A percentile compares a stretch with the other conserved stretches of the same genome.
Conservation (phyloP, 2,113 vertebrate species). For the Glaucomys volans region DNA sequence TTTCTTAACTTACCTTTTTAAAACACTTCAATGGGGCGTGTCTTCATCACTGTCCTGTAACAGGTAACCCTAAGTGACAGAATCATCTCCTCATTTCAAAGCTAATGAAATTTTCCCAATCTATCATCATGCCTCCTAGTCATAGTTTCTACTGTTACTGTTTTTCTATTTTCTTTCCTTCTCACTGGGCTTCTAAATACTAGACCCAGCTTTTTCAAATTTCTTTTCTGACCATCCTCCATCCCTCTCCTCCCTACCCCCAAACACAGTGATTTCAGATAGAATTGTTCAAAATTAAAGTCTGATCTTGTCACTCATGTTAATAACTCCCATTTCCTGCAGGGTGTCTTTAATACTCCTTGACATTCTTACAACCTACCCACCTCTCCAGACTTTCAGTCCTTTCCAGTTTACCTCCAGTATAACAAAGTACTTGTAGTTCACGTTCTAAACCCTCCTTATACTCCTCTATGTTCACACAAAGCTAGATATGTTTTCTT, state of each 20-base stretch:
- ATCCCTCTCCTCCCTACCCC: neutral
- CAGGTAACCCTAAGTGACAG: neutral
- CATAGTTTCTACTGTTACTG: neutral
- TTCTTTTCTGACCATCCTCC: neutral
- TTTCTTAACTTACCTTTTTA: constrained; percentile 1
- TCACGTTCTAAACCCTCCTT: neutral
- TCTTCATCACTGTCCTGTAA: neutral
- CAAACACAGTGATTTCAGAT: neutral
- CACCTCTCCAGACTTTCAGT: neutral
- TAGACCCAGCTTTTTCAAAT: neutral
- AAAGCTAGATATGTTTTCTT: neutral
- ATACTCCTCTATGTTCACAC: neutral
- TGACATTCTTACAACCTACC: neutral
- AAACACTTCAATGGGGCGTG: neutral
- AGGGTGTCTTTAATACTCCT: too few relatives aligned
- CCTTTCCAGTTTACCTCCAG: neutral
- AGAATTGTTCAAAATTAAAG: neutral
- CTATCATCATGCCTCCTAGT: neutral
- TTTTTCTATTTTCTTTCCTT: neutral
- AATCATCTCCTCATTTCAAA: neutral
- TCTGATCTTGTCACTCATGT: neutral
- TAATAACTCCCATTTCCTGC: neutral
- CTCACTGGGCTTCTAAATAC: neutral
- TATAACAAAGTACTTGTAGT: neutral
- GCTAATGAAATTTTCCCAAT: neutral